Evolutionary conservation across 2,888 invertebrate species (phyloP).

Genomic region (Halictus ligatus): DNA sequence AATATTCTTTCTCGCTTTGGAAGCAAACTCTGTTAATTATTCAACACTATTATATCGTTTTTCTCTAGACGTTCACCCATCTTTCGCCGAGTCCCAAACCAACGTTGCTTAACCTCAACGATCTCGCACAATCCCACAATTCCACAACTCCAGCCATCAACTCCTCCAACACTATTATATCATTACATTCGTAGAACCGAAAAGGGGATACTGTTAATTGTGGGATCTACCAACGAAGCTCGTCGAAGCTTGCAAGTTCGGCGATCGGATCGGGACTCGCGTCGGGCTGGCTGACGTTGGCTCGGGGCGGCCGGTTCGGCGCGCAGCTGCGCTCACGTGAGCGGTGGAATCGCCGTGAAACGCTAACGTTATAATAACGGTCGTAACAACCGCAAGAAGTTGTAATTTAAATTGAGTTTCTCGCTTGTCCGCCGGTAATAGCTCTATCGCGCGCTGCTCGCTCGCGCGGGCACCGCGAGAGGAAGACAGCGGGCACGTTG

Average conservation of each 20-base stretch:
- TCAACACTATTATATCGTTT: no score
- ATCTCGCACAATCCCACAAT: no score
- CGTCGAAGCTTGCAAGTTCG: not conserved
- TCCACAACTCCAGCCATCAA: no score
- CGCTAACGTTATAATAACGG: slow-evolving; percentile 75
- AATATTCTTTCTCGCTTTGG: no score
- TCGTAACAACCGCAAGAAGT: slow-evolving; percentile 74
- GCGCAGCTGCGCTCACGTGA: slow-evolving; percentile 51
- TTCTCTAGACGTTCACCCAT: no score
- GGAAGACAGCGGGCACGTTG: slow-evolving; percentile 23
- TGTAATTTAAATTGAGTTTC: slow-evolving; percentile 80
- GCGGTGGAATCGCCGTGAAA: slow-evolving; percentile 70
- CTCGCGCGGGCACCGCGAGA: slow-evolving; percentile 68
- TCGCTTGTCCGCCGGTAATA: slow-evolving; percentile 77
- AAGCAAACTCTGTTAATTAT: no score
- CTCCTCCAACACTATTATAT: no score
- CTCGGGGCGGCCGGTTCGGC: not conserved
- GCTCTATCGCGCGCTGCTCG: slow-evolving; percentile 78
- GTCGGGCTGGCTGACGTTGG: not conserved
- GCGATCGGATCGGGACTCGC: not conserved
- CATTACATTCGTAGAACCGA: no score
- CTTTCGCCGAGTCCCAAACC: no score
- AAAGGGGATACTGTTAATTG: no score
- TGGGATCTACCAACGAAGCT: not conserved
- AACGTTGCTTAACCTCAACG: no score